phyloP scores from a whole-genome alignment of 2,797 vertebrate species.

The Sardinella longiceps region DNA sequence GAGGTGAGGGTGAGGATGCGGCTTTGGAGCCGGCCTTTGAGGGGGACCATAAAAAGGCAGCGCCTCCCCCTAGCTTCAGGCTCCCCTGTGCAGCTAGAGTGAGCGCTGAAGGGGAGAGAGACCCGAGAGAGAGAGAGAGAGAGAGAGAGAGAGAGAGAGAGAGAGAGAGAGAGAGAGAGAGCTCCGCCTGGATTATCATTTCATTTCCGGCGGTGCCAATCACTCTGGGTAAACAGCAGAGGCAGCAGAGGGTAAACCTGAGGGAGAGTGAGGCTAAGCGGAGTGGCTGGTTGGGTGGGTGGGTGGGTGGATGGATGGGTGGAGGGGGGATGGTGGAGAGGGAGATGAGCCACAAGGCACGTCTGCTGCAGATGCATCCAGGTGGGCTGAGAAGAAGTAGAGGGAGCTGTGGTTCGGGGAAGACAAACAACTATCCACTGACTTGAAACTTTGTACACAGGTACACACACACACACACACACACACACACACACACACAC shows the following conservation, averaged over 20 bases:
- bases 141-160: too few species aligned
- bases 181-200: slow-evolving; percentile 51
- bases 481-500: not conserved
- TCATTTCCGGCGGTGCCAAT: slow-evolving; percentile 54
- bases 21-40: slow-evolving; percentile 1
- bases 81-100: not conserved
- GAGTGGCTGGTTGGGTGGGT: not conserved
- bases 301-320: not conserved
- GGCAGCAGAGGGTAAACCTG: slow-evolving; percentile 46
- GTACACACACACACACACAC: not conserved
- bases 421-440: not conserved
- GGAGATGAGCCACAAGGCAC: slow-evolving; percentile 8
- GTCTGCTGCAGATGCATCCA: not conserved
- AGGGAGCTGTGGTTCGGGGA: not conserved
- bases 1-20: not conserved
- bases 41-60: not conserved
- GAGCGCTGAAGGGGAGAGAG: not conserved
- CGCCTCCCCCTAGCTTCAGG: not conserved
- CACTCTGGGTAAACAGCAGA: slow-evolving; percentile 50
- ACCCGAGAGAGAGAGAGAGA: not conserved
- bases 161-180: not conserved
- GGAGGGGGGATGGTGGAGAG: not conserved
- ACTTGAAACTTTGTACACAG: not conserved
- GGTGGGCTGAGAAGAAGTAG: not conserved
- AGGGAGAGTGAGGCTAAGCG: slow-evolving; percentile 31